Base-by-base conservation (phyloP, 2,797 vertebrate genomes). In the Oreochromis mossambicus region DNA sequence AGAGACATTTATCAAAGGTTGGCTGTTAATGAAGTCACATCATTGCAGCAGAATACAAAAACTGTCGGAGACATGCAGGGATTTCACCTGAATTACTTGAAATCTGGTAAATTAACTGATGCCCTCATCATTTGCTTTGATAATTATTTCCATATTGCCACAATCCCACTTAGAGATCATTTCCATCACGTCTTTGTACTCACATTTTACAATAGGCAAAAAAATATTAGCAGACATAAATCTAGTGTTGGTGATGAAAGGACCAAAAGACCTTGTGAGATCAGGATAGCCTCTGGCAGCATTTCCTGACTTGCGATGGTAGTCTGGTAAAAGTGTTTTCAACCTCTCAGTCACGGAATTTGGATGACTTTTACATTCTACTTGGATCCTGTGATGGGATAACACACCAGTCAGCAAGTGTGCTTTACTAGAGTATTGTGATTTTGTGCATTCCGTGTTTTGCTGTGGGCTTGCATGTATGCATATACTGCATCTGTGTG, bases 231-330 rank as follows among this genome's bases (percentile, higher is more conserved):
- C 68, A 15, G 10, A 73, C 41, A 11, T 46, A 7, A 73, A 73
- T 46, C 43, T 14, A 17, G 43, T n/a, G 58, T 86, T 90, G 24
- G 15, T 88, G 89, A 90, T 79, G 80, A 88, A 87, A 86, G 83
- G 89, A 90, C 78, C 83, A 80, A 80, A 84, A 80, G 88, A 88
- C 85, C 90, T 92, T 90, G 90, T 90, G 90, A 88, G 89, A 90
- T 87, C 79, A 90, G 76, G 10, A 78, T 92, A 87, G 91, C 87
- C 89, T 85, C 89, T 88, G 86, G 84, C 87, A 46, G 52, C 87
- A 76, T 77, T 88, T 89, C 81, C 86, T 81, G 83, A 85, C 87
- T 88, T 4, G 77, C 1, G n/a, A 75, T 82, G 88, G 83, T 89
- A 70, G 66, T 21, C 38, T 46, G 14, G 66, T 83, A 10, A 63